These are phyloP conservation scores for Phylloscopus trochilus DNA, from an alignment of 2,113 vertebrate species.

Conservation along the genomic window DNA sequence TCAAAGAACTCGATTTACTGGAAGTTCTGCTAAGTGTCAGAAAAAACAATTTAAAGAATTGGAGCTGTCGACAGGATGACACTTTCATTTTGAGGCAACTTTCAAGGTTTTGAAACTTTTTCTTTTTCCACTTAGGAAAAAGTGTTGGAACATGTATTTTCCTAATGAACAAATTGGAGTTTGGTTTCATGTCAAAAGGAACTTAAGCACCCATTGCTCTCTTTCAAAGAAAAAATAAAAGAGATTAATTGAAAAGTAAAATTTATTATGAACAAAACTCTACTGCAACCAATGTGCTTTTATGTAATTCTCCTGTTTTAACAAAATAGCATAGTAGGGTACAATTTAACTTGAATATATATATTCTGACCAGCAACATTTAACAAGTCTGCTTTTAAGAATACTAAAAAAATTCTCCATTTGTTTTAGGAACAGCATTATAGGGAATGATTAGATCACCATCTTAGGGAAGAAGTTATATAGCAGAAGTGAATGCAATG, in stretches of 20 bases:
- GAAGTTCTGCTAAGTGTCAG: conserved; percentile 24
- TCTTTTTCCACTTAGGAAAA: neutral
- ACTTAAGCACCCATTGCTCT: neutral
- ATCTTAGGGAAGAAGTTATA: neutral
- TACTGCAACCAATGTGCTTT: neutral
- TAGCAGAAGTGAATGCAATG: conserved; percentile 5
- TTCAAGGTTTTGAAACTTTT: neutral
- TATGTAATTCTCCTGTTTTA: neutral
- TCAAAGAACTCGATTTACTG: conserved; percentile 35
- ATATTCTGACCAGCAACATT: neutral
- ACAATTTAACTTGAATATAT: neutral
- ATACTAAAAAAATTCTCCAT: neutral
- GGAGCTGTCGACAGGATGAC: neutral
- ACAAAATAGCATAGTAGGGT: neutral
- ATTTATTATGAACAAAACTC: neutral
- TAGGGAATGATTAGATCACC: neutral
- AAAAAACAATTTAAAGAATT: conserved; percentile 43
- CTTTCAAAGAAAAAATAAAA: neutral
- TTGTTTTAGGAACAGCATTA: neutral
- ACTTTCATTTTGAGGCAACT: conserved; percentile 12
- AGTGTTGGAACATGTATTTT: neutral
- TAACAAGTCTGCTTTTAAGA: neutral
- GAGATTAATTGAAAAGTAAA: neutral
- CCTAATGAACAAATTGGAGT: neutral
- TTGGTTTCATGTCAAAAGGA: neutral